Conservation (phyloP, 2,888 invertebrate species). For the Sisyra nigra region DNA sequence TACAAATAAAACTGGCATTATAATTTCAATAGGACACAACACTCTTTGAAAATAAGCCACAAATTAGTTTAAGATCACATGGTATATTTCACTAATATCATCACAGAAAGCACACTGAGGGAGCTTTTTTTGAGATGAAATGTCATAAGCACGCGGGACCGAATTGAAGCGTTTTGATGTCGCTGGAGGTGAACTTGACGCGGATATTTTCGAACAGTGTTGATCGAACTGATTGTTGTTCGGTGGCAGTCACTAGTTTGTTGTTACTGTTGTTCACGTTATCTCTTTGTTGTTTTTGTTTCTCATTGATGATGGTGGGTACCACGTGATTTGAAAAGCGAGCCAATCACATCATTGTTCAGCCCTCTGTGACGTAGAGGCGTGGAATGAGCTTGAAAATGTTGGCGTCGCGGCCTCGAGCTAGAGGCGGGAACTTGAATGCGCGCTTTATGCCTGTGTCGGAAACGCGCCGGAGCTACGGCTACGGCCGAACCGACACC, state of each 20-base stretch:
- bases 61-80: background rate
- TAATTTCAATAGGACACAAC: background rate
- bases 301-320: conserved; percentile 18
- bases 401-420: conserved; percentile 19
- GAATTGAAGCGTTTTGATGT: background rate
- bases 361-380: conserved; percentile 28
- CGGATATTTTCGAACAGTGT: background rate
- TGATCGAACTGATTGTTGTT: conserved; percentile 20
- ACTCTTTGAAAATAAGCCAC: background rate
- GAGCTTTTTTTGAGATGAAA: too few species aligned
- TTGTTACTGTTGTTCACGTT: conserved; percentile 29
- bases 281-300: conserved; percentile 27
- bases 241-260: conserved; percentile 24
- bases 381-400: conserved; percentile 26
- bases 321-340: conserved; percentile 24
- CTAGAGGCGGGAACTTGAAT: conserved; percentile 7
- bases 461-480: conserved; percentile 12
- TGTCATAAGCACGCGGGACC: background rate
- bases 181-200: background rate
- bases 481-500: background rate
- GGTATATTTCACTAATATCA: background rate
- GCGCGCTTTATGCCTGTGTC: conserved; percentile 6
- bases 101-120: background rate
- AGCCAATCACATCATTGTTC: conserved; percentile 26
- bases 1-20: background rate